Percentiles rank a stretch among this genome's conserved stretches.
phyloP scores from a whole-genome alignment of 2,888 invertebrate genomes.

The Drosophila niveifrons region DNA sequence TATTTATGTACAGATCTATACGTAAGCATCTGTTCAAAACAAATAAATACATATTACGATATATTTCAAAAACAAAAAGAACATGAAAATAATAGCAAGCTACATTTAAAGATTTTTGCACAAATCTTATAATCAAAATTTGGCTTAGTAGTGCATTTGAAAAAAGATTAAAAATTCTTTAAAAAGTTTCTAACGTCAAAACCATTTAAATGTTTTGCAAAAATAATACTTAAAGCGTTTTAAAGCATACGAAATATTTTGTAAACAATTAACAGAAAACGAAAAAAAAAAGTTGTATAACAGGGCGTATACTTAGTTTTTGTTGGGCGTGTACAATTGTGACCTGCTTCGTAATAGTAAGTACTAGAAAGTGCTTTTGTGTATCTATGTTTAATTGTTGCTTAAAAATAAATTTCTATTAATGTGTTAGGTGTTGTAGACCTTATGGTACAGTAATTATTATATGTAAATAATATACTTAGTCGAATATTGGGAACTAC shows the following conservation, averaged over 20 bases:
- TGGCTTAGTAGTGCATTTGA: slow-evolving; percentile 61
- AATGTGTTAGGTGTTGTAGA: slow-evolving; percentile 44
- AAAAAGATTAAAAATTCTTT: slow-evolving; percentile 33
- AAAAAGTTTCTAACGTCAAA: slow-evolving; percentile 27
- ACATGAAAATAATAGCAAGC: slow-evolving; percentile 31
- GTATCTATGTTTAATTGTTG: slow-evolving; percentile 54
- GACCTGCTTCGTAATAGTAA: slow-evolving; percentile 45
- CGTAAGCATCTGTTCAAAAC: slow-evolving; percentile 19
- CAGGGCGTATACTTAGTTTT: slow-evolving; percentile 68
- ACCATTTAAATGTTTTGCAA: slow-evolving; percentile 42
- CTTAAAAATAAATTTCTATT: slow-evolving; percentile 56
- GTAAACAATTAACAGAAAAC: slow-evolving; percentile 39
- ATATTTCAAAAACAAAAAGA: slow-evolving; percentile 13
- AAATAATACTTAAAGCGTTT: slow-evolving; percentile 55
- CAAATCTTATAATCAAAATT: slow-evolving; percentile 48
- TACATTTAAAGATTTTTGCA: slow-evolving; percentile 39
- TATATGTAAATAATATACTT: neutral
- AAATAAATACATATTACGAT: slow-evolving; percentile 28
- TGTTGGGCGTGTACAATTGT: slow-evolving; percentile 55
- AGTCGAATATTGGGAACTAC: slow-evolving; percentile 50
- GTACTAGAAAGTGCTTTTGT: slow-evolving; percentile 58
- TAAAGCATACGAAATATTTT: slow-evolving; percentile 58
- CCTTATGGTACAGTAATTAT: slow-evolving; percentile 43
- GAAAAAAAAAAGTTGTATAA: slow-evolving; percentile 31
- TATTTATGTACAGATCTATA: slow-evolving; percentile 45